Base-by-base conservation (phyloP, 2,113 vertebrate species). In the Paramormyrops kingsleyae region DNA sequence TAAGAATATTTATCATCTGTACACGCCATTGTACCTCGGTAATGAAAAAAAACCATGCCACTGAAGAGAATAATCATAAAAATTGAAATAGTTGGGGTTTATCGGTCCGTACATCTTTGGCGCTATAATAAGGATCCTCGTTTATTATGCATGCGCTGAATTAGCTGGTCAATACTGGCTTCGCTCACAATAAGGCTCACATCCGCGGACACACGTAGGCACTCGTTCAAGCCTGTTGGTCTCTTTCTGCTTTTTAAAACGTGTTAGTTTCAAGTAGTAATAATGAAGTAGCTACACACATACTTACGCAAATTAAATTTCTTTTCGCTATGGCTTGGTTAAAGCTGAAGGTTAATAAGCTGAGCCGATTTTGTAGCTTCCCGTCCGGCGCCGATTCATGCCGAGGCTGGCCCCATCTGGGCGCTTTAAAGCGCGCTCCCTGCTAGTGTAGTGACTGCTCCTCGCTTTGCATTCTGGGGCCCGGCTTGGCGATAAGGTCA, bases 1-100 rank as follows among this genome's bases (percentile, higher is more conserved):
- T 39, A 91, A 88, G 90, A 87, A 9, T 89, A 91, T 90, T 56
- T 35, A 90, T 93, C 85, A 89, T 90, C 92, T 89, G 91, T 90
- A 88, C 77, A 46, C 88, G 66, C n/a, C 46, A 49, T 88, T 90
- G 74, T 87, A 52, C 62, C 80, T 83, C 84, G 46, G 86, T 91
- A 90, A 92, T 89, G 85, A 89, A 83, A 89, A 88, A 87, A 31
- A 24, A 49, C 0, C 35, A 42, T 19, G 74, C 39, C n/a, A 24
- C 77, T 87, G 83, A 80, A 70, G 85, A 89, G 89, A 89, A 85
- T 56, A 46, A 80, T 90, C 77, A 39, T 39, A 74, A 87, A 35
- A 80, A 70, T 88, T 5, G 31, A 85, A 90, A 90, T 83, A 35
- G 44, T 24, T 44, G 21, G 1, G 83, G 39, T 84, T 84, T 47